Evolutionary conservation across 2,113 vertebrate species (phyloP).

Genomic region (Morone saxatilis): DNA sequence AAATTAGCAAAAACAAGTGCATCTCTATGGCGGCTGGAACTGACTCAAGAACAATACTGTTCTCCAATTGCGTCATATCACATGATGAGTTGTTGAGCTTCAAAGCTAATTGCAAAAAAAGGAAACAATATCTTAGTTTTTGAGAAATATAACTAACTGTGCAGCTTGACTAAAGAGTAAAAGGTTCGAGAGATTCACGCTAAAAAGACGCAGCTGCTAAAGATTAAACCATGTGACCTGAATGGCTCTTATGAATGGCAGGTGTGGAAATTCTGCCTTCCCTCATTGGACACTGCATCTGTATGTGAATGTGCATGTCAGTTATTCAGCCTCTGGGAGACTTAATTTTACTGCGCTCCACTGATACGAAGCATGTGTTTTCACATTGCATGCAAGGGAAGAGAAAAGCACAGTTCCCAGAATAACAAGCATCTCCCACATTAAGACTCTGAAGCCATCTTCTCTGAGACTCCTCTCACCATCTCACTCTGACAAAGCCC

Average conservation of each 20-base stretch:
- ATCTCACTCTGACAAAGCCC: not conserved
- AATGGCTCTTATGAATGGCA: slow-evolving; percentile 40
- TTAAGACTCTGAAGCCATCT: slow-evolving; percentile 22
- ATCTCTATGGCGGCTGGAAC: slow-evolving; percentile 3
- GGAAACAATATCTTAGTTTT: not conserved
- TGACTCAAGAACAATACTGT: slow-evolving; percentile 8
- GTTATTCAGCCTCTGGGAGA: slow-evolving; percentile 49
- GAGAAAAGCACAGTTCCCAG: slow-evolving; percentile 30
- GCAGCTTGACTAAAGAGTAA: not conserved
- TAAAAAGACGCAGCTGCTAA: slow-evolving; percentile 51
- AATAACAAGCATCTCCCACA: slow-evolving; percentile 40
- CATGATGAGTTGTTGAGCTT: not conserved
- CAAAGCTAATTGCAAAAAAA: not conserved
- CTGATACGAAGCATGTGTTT: slow-evolving; percentile 71
- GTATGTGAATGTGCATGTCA: slow-evolving; percentile 34
- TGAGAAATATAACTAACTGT: not conserved
- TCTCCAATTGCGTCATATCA: slow-evolving; percentile 21
- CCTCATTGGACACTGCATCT: slow-evolving; percentile 40
- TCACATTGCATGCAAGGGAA: slow-evolving; percentile 26
- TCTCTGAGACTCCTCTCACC: slow-evolving; percentile 16
- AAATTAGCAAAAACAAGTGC: slow-evolving; percentile 34
- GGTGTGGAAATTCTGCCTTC: slow-evolving; percentile 50
- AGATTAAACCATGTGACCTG: slow-evolving; percentile 46
- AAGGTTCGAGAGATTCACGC: slow-evolving; percentile 5
- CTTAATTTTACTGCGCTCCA: slow-evolving; percentile 42